Base-by-base conservation (phyloP, 2,113 vertebrate genomes). In the Oxygymnocypris stewartii region DNA sequence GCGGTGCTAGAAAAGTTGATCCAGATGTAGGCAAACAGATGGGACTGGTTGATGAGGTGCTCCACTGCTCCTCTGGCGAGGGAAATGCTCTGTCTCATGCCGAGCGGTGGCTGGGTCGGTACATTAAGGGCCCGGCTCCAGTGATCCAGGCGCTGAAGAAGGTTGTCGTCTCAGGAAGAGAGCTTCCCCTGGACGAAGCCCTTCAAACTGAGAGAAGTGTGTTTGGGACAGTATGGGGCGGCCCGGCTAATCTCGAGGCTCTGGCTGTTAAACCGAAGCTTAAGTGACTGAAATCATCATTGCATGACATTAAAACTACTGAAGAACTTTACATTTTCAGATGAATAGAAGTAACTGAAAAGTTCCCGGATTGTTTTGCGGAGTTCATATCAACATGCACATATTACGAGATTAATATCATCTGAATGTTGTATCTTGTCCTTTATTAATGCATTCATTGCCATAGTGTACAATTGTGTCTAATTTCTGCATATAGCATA, bases 151-250 rank as follows among this genome's bases (percentile, higher is more conserved):
- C 97, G 12, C 75, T 96, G 78, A 99, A 99, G 92, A 94, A 91
- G 75, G 96, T 96, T 4, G 94, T 97, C 78, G 28, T 93, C 57
- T 96, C 94, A 0, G 96, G 95, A 61, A 94, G 93, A 93, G 98
- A 99, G 88, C 94, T 97, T 4, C 92, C 93, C 0, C 87, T 98
- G 74, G 93, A 95, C 25, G 94, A 95, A n/a, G 96, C 98, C 37
- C 92, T 99, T 86, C 94, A 93, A 90, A 93, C 88, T 2, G 97
- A 99, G 92, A 97, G 94, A 89, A 94, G 96, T 16, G 84, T 98
- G 71, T 95, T 99, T 51, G 96, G 96, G 88, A 96, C 93, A 0
- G 90, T 99, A 13, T 99, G 98, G 97, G 98, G 97, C 0, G 96
- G 95, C 2, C 95, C 96, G 7, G 96, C 95, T 65, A 97, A 99